Evolutionary conservation across 2,113 vertebrate genomes (phyloP).

Genomic region (Ceyx margarethae): DNA sequence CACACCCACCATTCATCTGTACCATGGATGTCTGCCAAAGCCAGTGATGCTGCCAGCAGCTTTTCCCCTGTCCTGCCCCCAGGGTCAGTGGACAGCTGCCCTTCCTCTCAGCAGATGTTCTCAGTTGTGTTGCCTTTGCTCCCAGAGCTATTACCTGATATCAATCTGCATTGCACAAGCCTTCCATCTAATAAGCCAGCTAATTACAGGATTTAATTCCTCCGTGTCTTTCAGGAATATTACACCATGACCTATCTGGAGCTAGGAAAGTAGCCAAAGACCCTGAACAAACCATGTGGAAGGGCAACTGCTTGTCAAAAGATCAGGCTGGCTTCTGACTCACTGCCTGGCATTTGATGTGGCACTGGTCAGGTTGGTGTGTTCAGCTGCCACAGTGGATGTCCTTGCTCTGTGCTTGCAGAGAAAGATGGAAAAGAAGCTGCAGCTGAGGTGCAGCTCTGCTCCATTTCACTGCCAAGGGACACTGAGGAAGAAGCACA

Average conservation of each 20-base stretch:
- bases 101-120: neutral
- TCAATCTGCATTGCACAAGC: neutral
- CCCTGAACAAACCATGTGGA: neutral
- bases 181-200: neutral
- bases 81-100: neutral
- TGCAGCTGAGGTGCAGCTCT: neutral
- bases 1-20: fast-evolving
- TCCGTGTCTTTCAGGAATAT: neutral
- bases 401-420: neutral
- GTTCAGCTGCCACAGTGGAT: neutral
- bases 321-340: neutral
- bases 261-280: neutral
- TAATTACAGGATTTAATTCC: neutral
- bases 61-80: neutral
- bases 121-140: neutral
- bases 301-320: neutral
- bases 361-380: fast-evolving
- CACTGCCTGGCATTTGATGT: neutral
- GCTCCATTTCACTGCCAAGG: neutral
- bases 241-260: neutral
- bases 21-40: neutral
- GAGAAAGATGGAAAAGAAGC: neutral
- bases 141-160: neutral
- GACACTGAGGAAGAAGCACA: neutral
- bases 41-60: neutral